These are phyloP conservation scores for Xestoiulus laeticollis DNA, from an alignment of 2,888 invertebrate genomes.

Conservation along the genomic window DNA sequence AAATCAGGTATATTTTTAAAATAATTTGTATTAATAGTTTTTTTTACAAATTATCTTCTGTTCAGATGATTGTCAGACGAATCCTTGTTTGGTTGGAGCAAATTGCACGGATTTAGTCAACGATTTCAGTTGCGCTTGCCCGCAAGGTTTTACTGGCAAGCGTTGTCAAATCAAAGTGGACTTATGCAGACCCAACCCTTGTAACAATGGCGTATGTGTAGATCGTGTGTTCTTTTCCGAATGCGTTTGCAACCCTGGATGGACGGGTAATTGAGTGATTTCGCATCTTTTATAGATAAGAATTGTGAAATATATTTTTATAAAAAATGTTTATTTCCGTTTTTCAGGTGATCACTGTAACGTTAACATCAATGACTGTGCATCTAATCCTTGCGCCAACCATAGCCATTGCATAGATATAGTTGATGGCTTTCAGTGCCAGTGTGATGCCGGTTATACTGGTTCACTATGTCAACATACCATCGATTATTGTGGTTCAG, in stretches of 20 bases:
- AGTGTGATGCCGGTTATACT: slow-evolving; percentile 92
- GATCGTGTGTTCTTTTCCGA: slow-evolving; percentile 87
- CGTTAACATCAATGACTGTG: slow-evolving; percentile 90
- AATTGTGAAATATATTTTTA: slow-evolving; percentile 34
- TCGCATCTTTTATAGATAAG: background rate
- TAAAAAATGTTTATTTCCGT: background rate
- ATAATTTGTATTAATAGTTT: background rate
- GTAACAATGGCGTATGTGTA: slow-evolving; percentile 91
- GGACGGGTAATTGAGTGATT: slow-evolving; percentile 72
- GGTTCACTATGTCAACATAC: slow-evolving; percentile 87
- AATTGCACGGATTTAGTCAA: slow-evolving; percentile 94
- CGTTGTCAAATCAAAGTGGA: slow-evolving; percentile 95
- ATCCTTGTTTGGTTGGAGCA: slow-evolving; percentile 87
- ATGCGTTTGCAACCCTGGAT: slow-evolving; percentile 92
- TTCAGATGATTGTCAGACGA: slow-evolving; percentile 88
- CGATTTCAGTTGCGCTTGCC: slow-evolving; percentile 93
- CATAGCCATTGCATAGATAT: slow-evolving; percentile 90
- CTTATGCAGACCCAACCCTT: slow-evolving; percentile 87
- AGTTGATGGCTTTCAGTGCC: slow-evolving; percentile 84
- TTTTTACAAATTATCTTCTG: background rate
- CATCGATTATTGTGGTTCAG: slow-evolving; percentile 88
- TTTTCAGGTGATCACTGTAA: slow-evolving; percentile 71
- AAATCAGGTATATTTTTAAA: no score
- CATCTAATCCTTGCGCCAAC: slow-evolving; percentile 87
- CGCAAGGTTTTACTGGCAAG: slow-evolving; percentile 93